Percentiles rank a stretch among this genome's conserved stretches.
phyloP scores from a whole-genome alignment of 2,888 invertebrate genomes.

The Lacanobia oleracea region DNA sequence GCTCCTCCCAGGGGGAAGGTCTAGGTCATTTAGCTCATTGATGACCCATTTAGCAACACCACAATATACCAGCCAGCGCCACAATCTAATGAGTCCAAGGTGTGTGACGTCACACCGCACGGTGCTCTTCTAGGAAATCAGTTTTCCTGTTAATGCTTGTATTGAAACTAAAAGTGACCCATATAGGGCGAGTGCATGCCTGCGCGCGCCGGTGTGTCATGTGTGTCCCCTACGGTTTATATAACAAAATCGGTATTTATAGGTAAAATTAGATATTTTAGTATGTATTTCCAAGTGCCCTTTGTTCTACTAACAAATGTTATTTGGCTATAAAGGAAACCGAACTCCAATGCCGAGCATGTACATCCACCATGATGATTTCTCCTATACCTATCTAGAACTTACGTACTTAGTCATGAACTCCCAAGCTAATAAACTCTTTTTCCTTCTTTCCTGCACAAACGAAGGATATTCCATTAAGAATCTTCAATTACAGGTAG shows the following conservation, averaged over 20 bases:
- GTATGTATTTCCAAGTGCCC: too few relatives aligned
- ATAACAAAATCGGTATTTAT: neutral
- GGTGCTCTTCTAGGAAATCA: constrained; percentile 39
- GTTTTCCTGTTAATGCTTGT: constrained; percentile 58
- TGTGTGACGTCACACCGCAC: constrained; percentile 27
- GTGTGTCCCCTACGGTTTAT: neutral
- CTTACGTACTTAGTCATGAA: too few relatives aligned
- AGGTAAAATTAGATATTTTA: neutral
- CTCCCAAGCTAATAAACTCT: too few relatives aligned
- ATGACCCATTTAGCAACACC: constrained; percentile 6
- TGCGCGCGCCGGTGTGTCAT: constrained; percentile 14
- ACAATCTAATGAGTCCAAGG: constrained; percentile 55
- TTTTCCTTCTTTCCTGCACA: too few relatives aligned
- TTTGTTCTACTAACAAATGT: too few relatives aligned
- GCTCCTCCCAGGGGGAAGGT: too few relatives aligned
- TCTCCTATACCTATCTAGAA: too few relatives aligned
- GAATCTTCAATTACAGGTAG: neutral
- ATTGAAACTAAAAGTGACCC: constrained; percentile 46
- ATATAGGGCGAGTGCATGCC: constrained; percentile 20
- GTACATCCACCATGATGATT: too few relatives aligned
- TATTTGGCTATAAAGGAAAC: too few relatives aligned
- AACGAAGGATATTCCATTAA: too few relatives aligned
- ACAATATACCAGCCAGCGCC: neutral
- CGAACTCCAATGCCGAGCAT: too few relatives aligned
- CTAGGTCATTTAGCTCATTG: too few relatives aligned